These are phyloP conservation scores for Myotis pilosus DNA, from an alignment of 2,797 vertebrate species.

Conservation along the genomic window DNA sequence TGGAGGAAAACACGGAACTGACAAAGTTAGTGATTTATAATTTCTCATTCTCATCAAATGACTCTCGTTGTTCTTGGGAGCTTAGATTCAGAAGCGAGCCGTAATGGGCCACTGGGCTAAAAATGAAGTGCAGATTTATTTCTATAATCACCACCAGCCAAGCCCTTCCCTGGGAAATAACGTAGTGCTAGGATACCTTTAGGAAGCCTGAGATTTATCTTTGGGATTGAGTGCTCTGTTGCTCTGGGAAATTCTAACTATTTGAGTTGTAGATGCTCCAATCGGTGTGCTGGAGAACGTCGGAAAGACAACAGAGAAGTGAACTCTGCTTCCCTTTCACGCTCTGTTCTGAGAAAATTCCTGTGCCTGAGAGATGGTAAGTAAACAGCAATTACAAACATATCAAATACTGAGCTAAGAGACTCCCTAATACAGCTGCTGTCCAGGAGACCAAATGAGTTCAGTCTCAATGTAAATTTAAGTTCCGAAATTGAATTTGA, in stretches of 20 bases:
- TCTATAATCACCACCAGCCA: slow-evolving; percentile 79
- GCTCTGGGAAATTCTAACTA: slow-evolving; percentile 74
- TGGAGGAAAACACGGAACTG: slow-evolving; percentile 73
- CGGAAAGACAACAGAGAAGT: slow-evolving; percentile 53
- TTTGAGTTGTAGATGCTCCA: slow-evolving; percentile 68
- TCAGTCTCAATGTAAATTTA: slow-evolving; percentile 31
- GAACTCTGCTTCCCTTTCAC: not conserved
- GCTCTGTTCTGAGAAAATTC: slow-evolving; percentile 47
- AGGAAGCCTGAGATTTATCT: slow-evolving; percentile 75
- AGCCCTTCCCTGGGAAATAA: slow-evolving; percentile 76
- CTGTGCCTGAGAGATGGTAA: slow-evolving; percentile 30
- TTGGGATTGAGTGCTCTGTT: slow-evolving; percentile 70
- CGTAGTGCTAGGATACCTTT: slow-evolving; percentile 74
- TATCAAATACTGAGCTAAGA: slow-evolving; percentile 4
- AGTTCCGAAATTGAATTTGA: slow-evolving; percentile 49
- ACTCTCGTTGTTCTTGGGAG: slow-evolving; percentile 78
- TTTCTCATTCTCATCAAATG: slow-evolving; percentile 77
- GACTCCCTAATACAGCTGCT: slow-evolving; percentile 16
- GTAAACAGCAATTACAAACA: slow-evolving; percentile 63
- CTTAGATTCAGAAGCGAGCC: slow-evolving; percentile 61
- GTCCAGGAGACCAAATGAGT: not conserved
- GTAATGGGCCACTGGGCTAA: slow-evolving; percentile 76
- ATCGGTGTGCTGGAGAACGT: not conserved
- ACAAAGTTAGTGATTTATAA: slow-evolving; percentile 78
- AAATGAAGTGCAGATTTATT: slow-evolving; percentile 80